Conservation (phyloP, 1,140 invertebrate genomes). For the Zaprionus ghesquierei region DNA sequence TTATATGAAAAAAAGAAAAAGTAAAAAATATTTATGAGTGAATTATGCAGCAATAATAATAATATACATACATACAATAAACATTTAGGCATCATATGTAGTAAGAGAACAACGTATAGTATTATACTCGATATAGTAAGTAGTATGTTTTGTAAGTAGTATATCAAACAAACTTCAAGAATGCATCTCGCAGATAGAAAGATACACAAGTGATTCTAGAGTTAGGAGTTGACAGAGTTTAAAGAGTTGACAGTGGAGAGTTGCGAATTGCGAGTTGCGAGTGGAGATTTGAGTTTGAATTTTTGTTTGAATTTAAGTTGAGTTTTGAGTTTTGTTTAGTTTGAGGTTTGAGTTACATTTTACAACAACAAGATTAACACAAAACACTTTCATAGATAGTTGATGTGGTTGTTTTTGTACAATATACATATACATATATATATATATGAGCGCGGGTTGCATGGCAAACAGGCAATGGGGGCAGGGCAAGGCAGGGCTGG, state of each 20-base stretch:
- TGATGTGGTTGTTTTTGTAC: slow-evolving; percentile 10
- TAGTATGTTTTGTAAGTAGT: neutral
- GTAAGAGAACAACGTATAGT: slow-evolving; percentile 24
- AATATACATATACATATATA: no score
- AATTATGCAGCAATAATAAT: slow-evolving; percentile 81
- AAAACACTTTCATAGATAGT: slow-evolving; percentile 25
- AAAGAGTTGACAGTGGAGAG: slow-evolving; percentile 1
- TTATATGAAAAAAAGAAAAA: slow-evolving; percentile 80
- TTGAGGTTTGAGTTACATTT: slow-evolving; percentile 24
- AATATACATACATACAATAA: slow-evolving; percentile 79
- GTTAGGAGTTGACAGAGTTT: slow-evolving; percentile 12
- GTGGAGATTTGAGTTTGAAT: neutral
- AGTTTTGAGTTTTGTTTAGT: no score
- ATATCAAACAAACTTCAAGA: slow-evolving; percentile 16
- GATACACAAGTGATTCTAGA: slow-evolving; percentile 27
- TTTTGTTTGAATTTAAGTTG: neutral
- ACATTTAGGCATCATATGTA: slow-evolving; percentile 75
- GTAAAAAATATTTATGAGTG: slow-evolving; percentile 80
- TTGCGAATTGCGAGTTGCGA: slow-evolving; percentile 1
- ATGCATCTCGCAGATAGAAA: slow-evolving; percentile 9
- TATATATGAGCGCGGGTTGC: slow-evolving; percentile 17
- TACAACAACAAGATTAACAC: slow-evolving; percentile 24
- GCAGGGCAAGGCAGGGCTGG: no score
- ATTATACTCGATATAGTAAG: slow-evolving; percentile 3
- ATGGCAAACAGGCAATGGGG: neutral